phyloP scores from a whole-genome alignment of 2,888 invertebrate species.

The Epistrophe grossulariae region DNA sequence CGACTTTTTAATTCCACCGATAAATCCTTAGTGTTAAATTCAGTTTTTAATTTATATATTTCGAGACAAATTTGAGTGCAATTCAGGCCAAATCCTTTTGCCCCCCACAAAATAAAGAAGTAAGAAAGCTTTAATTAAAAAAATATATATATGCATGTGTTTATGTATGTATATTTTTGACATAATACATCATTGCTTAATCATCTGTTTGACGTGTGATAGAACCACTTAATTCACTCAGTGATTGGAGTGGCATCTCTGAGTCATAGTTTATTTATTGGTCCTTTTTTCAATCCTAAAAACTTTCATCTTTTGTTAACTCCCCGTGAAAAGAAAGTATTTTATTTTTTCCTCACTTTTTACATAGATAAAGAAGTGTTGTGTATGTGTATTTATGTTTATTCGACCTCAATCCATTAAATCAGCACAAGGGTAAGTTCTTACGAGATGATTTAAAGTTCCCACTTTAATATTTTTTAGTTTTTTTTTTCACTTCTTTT shows the following conservation, averaged over 20 bases:
- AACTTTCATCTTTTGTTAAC: slow-evolving; percentile 18
- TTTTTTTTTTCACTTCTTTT: neutral
- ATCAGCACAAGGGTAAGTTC: slow-evolving; percentile 66
- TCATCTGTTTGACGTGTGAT: slow-evolving; percentile 54
- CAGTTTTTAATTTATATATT: slow-evolving; percentile 13
- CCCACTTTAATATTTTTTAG: slow-evolving; percentile 31
- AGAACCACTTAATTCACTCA: slow-evolving; percentile 22
- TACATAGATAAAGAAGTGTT: slow-evolving; percentile 28
- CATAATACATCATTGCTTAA: slow-evolving; percentile 43
- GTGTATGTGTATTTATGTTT: slow-evolving; percentile 44
- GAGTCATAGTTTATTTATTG: slow-evolving; percentile 43
- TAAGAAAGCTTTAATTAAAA: slow-evolving; percentile 46
- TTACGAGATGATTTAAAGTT: slow-evolving; percentile 43
- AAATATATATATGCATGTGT: neutral
- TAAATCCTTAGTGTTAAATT: slow-evolving; percentile 19
- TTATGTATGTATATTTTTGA: neutral
- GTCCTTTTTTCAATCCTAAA: slow-evolving; percentile 10
- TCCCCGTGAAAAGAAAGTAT: slow-evolving; percentile 37
- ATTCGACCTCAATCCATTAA: slow-evolving; percentile 56
- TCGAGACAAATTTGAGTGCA: slow-evolving; percentile 14
- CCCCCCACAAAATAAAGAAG: slow-evolving; percentile 16
- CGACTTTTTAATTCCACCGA: slow-evolving; percentile 7
- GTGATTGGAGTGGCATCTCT: slow-evolving; percentile 37
- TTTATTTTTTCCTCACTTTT: slow-evolving; percentile 7
- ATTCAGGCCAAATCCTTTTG: slow-evolving; percentile 22